Percentiles rank a stretch among this genome's conserved stretches.
These are phyloP conservation scores for Acleris literana DNA, from an alignment of 2,888 invertebrate species.

Conservation along the genomic window DNA sequence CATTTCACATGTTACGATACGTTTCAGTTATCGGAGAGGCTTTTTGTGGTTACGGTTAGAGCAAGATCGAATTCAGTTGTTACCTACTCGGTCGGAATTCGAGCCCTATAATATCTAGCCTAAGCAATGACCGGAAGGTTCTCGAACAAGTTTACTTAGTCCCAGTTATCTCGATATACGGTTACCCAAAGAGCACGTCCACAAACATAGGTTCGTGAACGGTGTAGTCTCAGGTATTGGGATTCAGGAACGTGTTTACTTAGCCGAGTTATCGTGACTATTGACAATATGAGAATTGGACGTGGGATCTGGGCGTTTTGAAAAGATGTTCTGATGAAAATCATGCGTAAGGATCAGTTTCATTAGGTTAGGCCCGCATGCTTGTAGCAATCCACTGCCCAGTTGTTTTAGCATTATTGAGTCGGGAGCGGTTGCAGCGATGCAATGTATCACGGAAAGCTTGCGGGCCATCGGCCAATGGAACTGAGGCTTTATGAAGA, in stretches of 20 bases:
- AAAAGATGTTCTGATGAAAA: no score
- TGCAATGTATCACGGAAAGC: no score
- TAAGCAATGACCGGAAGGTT: slow-evolving; percentile 15
- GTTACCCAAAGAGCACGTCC: slow-evolving; percentile 9
- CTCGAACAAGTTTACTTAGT: slow-evolving; percentile 29
- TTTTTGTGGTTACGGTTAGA: slow-evolving; percentile 9
- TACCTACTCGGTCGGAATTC: slow-evolving; percentile 7
- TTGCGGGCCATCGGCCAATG: no score
- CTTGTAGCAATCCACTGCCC: no score
- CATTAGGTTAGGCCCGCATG: no score
- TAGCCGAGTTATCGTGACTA: neutral
- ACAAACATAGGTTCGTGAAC: slow-evolving; percentile 14
- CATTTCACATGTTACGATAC: neutral
- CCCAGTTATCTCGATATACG: slow-evolving; percentile 2
- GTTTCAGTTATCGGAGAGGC: slow-evolving; percentile 3
- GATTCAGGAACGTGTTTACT: slow-evolving; percentile 1
- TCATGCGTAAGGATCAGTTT: no score
- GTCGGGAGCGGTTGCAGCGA: no score
- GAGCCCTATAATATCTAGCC: slow-evolving; percentile 8
- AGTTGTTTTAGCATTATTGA: no score
- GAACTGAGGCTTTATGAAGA: no score
- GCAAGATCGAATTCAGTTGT: slow-evolving; percentile 10
- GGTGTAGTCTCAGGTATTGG: slow-evolving; percentile 5
- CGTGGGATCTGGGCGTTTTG: no score
- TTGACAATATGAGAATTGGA: no score